phyloP scores from a whole-genome alignment of 2,797 vertebrate genomes.

The Cyprinodon diabolis region DNA sequence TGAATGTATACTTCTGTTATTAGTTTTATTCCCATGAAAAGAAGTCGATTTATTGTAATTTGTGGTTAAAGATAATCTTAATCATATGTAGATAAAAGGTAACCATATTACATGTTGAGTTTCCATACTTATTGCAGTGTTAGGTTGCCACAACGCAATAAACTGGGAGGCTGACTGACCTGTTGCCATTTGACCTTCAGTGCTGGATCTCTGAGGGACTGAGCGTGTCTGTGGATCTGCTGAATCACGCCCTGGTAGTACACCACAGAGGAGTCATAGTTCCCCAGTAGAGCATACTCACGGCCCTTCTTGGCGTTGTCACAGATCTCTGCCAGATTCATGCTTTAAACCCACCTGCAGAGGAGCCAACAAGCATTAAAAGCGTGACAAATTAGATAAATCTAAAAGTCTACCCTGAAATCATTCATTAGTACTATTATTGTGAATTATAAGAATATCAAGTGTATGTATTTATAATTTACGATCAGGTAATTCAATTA shows the following conservation, averaged over 20 bases:
- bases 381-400: not conserved
- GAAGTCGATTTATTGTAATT: not conserved
- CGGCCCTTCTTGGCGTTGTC: conserved; percentile 97
- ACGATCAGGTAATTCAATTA: not conserved
- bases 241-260: conserved; percentile 98
- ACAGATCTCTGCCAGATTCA: conserved; percentile 95
- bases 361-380: not conserved
- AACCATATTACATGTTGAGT: not conserved
- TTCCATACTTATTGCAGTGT: not conserved
- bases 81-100: not conserved
- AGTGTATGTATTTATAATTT: not conserved
- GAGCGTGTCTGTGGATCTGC: conserved; percentile 93
- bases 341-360: conserved; percentile 73
- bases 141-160: not conserved
- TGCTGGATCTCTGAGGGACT: conserved; percentile 90
- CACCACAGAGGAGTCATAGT: conserved; percentile 95
- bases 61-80: not conserved
- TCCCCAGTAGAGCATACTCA: conserved; percentile 96
- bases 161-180: conserved; percentile 71
- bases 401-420: not conserved
- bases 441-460: not conserved
- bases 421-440: not conserved
- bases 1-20: not conserved
- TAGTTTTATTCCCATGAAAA: too few species aligned
- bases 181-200: conserved; percentile 94